Base-by-base conservation (phyloP, 2,797 vertebrate species). In the Rhynchotus rufescens region DNA sequence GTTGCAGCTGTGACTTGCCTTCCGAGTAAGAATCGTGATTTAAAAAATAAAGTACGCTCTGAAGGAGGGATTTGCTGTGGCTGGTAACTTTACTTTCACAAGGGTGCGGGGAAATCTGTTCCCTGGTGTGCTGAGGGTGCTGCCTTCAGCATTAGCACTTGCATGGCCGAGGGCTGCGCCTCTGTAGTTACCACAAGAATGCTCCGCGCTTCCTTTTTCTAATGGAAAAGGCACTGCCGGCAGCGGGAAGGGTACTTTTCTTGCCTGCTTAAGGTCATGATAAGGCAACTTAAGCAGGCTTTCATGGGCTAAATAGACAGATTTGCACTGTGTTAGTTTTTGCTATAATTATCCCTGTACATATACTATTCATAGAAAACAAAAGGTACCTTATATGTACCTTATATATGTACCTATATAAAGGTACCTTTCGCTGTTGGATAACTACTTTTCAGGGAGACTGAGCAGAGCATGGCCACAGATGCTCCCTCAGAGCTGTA, bases 281-380 rank as follows among this genome's bases (percentile, higher is more conserved):
- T 56, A 22, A n/a, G 40, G 22, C 32, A 49, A 9, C 15, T 44
- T 77, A 38, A 77, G 59, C 59, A 9, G 1, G 1, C 51, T 54
- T 32, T 49, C 16, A 4, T 0, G 1, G 23, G 6, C 40, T 67
- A 20, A 32, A 0, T 19, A 15, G 34, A 5, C 40, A 62, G 54
- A 6, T 93, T 79, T 80, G 6, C 22, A 23, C 36, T 4, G 14
- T 42, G 19, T 28, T 59, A 8, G 20, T 8, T n/a, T 47, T 26
- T 32, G 56, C 47, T 47, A 2, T 66, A 17, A 7, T 23, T 34
- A 34, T 72, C 10, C 45, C 59, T 59, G 23, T 34, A 8, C 4
- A 1, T 51, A 15, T 77, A 65, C 38, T 52, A 9, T 42, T 42
- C 5, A 3, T 26, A 34, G 64, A 11, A 45, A 62, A 45, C 28